phyloP scores from a whole-genome alignment of 2,888 invertebrate genomes.

The Prosopocoilus inquinatus region DNA sequence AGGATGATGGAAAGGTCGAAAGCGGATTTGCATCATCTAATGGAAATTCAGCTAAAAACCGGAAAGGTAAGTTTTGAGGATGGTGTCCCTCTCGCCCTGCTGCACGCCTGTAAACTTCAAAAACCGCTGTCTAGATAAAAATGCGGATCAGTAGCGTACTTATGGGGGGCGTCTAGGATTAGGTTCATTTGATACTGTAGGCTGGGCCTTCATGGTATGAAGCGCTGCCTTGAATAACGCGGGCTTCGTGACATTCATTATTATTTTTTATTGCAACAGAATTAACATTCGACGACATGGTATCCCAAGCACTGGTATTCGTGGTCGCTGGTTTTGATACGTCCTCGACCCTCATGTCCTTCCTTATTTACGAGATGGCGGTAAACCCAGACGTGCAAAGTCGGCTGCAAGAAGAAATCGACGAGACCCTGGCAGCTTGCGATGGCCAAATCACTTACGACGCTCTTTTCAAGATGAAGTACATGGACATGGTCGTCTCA shows the following conservation, averaged over 20 bases:
- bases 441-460: constrained; percentile 52
- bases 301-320: constrained; percentile 46
- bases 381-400: constrained; percentile 53
- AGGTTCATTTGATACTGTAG: too few species aligned
- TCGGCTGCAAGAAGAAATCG: constrained; percentile 54
- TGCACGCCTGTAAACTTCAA: too few species aligned
- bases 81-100: too few species aligned
- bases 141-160: too few species aligned
- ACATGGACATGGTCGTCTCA: constrained; percentile 10
- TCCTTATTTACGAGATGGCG: constrained; percentile 48
- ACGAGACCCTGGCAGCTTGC: constrained; percentile 42
- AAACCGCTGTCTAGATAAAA: too few species aligned
- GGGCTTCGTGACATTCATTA: too few species aligned
- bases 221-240: too few species aligned
- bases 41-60: not conserved
- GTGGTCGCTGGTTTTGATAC: constrained; percentile 53
- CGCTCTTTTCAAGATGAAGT: constrained; percentile 50
- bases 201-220: too few species aligned
- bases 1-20: not conserved
- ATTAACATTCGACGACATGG: constrained; percentile 24
- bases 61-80: too few species aligned
- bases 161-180: too few species aligned
- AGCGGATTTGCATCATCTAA: constrained; percentile 2
- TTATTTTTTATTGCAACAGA: not conserved
- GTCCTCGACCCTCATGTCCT: constrained; percentile 46